These are phyloP conservation scores for Drosophila macrospina DNA, from an alignment of 2,888 invertebrate species.

Conservation along the genomic window DNA sequence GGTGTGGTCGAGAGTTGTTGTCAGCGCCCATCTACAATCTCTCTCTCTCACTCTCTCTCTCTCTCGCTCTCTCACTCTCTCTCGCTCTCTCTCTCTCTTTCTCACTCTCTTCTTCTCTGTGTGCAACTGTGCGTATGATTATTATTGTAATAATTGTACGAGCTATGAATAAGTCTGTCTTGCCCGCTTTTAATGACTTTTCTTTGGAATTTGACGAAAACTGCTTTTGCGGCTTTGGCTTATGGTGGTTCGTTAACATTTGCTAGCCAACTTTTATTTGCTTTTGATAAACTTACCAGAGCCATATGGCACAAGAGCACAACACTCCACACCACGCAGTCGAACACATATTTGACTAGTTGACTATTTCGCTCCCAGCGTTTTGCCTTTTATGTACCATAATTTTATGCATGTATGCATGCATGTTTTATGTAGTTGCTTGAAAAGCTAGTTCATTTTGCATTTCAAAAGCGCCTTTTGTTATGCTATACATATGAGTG, in stretches of 20 bases:
- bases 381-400: slow-evolving; percentile 54
- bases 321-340: slow-evolving; percentile 4
- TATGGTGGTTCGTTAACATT: slow-evolving; percentile 64
- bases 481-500: slow-evolving; percentile 47
- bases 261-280: slow-evolving; percentile 60
- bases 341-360: slow-evolving; percentile 15
- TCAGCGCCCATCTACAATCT: background rate
- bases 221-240: slow-evolving; percentile 59
- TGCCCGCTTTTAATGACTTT: slow-evolving; percentile 69
- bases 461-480: slow-evolving; percentile 76
- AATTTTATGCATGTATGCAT: slow-evolving; percentile 76
- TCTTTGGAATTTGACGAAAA: slow-evolving; percentile 58
- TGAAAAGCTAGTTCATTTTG: slow-evolving; percentile 76
- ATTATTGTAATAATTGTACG: slow-evolving; percentile 71
- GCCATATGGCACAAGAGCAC: no score
- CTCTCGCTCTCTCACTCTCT: background rate
- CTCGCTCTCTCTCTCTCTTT: no score
- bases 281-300: slow-evolving; percentile 53
- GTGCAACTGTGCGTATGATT: slow-evolving; percentile 77
- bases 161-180: slow-evolving; percentile 30
- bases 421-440: slow-evolving; percentile 69
- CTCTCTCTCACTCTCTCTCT: background rate
- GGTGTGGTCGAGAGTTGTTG: slow-evolving; percentile 19
- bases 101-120: slow-evolving; percentile 8
- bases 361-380: slow-evolving; percentile 42